Base-by-base conservation (phyloP, 2,797 vertebrate species). In the Oryzias sinensis region DNA sequence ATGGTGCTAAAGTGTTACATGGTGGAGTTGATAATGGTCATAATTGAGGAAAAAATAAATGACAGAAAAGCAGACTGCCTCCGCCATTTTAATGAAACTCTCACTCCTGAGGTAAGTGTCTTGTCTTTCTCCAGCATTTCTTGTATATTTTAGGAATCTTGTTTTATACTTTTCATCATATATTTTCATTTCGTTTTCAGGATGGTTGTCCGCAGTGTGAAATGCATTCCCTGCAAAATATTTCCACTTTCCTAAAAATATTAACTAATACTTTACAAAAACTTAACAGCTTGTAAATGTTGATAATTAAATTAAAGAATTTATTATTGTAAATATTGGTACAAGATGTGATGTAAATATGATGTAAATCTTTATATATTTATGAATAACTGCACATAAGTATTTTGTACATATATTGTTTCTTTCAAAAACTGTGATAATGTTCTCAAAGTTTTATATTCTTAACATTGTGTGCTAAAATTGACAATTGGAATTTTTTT, bases 121-220 rank as follows among this genome's bases (percentile, higher is more conserved):
- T 44, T 13, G 33, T 13, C 4, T 11, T 3, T 11, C 9, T 11
- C 11, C 9, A 13, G 33, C 33, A 37, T 37, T 37, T 2, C 2
- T 22, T 2, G 20, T 43, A 43, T 5, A 15, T 11, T n/a, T 15
- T 13, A 16, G 15, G 17, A 24, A 25, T 41, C 15, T 20, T 13
- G 55, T 25, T 37, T 13, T 15, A 47, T 5, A 11, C 14, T 40
- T 48, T 41, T 8, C 6, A 22, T 49, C 1, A 14, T 49, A 43
- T 61, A 22, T 56, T 40, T 59, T n/a, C 53, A 11, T 80, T 17
- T 29, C 56, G 29, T 82, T 89, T 84, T 59, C 73, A 94, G 95
- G 72, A 1, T 49, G 48, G 25, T 74, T 94, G 94, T 86, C 91
- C 79, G 75, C 77, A 85, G 67, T 98, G 96, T 87, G 96, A 98